Evolutionary conservation across 2,797 vertebrate species (phyloP).

Genomic region (Micromesistius poutassou): DNA sequence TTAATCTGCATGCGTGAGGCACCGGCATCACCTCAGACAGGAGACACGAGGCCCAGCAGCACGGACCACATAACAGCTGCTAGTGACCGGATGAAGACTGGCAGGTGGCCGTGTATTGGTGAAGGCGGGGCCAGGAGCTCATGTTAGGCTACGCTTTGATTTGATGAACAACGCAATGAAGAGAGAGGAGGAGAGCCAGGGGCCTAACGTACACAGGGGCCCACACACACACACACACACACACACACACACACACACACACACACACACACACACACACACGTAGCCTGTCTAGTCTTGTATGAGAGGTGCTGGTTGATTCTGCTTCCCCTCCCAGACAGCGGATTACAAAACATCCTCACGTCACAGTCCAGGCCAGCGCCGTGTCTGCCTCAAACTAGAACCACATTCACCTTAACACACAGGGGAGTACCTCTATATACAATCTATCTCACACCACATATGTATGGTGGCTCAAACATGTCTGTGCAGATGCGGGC

Average conservation of each 20-base stretch:
- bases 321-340: slow-evolving; percentile 19
- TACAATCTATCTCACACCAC: background rate
- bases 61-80: too few species aligned
- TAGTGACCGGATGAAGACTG: too few species aligned
- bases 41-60: too few species aligned
- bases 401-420: slow-evolving; percentile 35
- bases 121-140: too few species aligned
- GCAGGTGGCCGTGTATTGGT: too few species aligned
- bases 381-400: slow-evolving; percentile 36
- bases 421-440: background rate
- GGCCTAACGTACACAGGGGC: background rate
- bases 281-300: background rate
- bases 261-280: background rate
- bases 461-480: background rate
- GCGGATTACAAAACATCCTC: slow-evolving; percentile 70
- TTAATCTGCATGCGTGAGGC: too few species aligned
- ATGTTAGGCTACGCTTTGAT: too few species aligned
- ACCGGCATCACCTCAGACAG: too few species aligned
- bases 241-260: too few species aligned
- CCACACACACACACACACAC: too few species aligned
- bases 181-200: too few species aligned
- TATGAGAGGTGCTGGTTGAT: background rate
- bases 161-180: too few species aligned
- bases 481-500: background rate
- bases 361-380: slow-evolving; percentile 34